phyloP scores from a whole-genome alignment of 2,888 invertebrate species.

The Fissipunctia ypsillon region DNA sequence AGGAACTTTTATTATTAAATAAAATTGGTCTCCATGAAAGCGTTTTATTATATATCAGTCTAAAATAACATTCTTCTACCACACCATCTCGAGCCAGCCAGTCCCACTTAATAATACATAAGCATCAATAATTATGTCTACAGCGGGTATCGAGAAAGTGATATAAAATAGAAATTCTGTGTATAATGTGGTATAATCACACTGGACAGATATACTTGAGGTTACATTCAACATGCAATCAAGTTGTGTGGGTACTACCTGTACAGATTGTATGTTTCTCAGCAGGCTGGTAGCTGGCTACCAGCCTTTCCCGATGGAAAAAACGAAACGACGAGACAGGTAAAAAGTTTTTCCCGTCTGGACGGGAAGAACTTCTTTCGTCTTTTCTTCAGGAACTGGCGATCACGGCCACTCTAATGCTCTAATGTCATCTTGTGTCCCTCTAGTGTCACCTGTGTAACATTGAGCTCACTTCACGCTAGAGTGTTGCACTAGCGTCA shows the following conservation, averaged over 20 bases:
- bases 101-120: constrained; percentile 53
- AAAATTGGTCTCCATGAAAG: constrained; percentile 5
- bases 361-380: not conserved
- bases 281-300: not conserved
- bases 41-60: not conserved
- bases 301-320: no score
- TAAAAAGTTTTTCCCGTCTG: no score
- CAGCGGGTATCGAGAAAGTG: constrained; percentile 64
- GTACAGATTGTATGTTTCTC: not conserved
- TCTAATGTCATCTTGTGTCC: not conserved
- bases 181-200: constrained; percentile 66
- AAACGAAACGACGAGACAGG: no score
- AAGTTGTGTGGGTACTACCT: not conserved
- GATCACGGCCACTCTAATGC: not conserved
- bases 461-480: not conserved
- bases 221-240: constrained; percentile 33
- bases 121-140: constrained; percentile 60
- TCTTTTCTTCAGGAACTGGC: no score
- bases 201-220: constrained; percentile 23
- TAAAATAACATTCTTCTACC: not conserved
- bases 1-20: not conserved
- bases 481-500: no score
- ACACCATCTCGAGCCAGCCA: not conserved
- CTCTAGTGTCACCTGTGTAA: not conserved
- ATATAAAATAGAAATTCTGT: constrained; percentile 69